Evolutionary conservation across 2,797 vertebrate genomes (phyloP).

Genomic region (Gouania willdenowi): DNA sequence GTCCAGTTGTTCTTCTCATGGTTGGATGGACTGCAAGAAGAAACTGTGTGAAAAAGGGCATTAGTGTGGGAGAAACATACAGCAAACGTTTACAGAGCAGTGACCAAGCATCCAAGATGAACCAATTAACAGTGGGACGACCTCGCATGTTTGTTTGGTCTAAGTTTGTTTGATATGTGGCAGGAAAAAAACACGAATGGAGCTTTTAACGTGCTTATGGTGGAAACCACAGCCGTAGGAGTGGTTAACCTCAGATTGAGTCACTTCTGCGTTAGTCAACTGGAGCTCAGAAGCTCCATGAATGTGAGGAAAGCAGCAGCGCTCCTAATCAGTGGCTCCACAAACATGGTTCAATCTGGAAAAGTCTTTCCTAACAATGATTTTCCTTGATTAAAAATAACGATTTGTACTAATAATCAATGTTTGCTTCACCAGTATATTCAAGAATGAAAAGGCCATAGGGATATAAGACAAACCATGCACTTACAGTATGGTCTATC

Average conservation of each 20-base stretch:
- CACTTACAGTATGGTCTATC: constrained; percentile 65
- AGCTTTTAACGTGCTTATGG: constrained; percentile 37
- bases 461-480: constrained; percentile 65
- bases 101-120: constrained; percentile 43
- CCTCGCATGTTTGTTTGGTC: constrained; percentile 46
- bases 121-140: constrained; percentile 38
- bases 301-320: constrained; percentile 30
- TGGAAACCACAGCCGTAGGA: constrained; percentile 54
- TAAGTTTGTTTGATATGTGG: constrained; percentile 59
- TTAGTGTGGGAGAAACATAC: constrained; percentile 25
- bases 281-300: constrained; percentile 39
- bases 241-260: constrained; percentile 69
- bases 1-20: constrained; percentile 37
- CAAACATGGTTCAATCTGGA: constrained; percentile 20
- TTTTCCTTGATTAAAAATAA: constrained; percentile 31
- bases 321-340: constrained; percentile 23
- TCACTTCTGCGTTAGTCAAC: constrained; percentile 53
- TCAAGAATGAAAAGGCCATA: constrained; percentile 60
- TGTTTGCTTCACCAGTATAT: constrained; percentile 26
- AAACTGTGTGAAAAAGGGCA: no score
- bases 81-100: constrained; percentile 23
- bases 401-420: constrained; percentile 22
- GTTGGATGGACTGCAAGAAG: constrained; percentile 15
- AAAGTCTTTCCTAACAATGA: constrained; percentile 30
- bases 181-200: constrained; percentile 22